Evolutionary conservation across 2,888 invertebrate species (phyloP), one percentile per base, ranked within the genome.

Genomic region (Agriopis aurantiaria): DNA sequence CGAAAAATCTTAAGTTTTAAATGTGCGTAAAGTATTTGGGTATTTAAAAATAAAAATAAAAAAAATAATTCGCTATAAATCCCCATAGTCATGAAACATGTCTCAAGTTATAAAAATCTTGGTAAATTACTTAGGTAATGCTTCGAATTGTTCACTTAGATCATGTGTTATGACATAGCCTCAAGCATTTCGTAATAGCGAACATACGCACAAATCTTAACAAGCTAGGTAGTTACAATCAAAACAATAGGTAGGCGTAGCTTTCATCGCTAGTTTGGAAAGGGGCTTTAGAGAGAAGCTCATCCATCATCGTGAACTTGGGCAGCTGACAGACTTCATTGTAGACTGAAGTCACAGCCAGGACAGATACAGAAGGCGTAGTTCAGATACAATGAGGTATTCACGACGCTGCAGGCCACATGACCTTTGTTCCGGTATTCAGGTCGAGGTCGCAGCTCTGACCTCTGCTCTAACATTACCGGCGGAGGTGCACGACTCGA

Each of bases 371-470:
- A 60, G 53, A 46, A 60, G 40, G 46, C 11, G 1, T 17, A 57
- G 57, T n/a, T 57, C 45, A 45, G 46, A 58, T 58, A 41, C 8
- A 81, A 74, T 80, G 75, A 53, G 70, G 73, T 67, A 70, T 74
- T 66, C 77, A 78, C 79, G 78, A 75, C 75, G 70, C 65, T 82
- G 83, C 82, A 85, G 77, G 79, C 76, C 76, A 82, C 69, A 73
- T 83, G 87, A 85, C 86, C 88, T 90, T 85, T 84, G 79, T 75
- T 78, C 76, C 71, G 75, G 81, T 83, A 88, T 87, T 73, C 80
- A 81, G 90, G 90, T 88, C 88, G 88, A 89, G 91, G 89, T 88
- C 88, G 75, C 75, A 73, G 72, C 77, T 77, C 74, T 82, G 84
- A 85, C 82, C 82, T 74, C 77, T 73, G 76, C 71, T 80, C 78